Evolutionary conservation across 2,888 invertebrate species (phyloP).

Genomic region (Leptopilina drosophilae): DNA sequence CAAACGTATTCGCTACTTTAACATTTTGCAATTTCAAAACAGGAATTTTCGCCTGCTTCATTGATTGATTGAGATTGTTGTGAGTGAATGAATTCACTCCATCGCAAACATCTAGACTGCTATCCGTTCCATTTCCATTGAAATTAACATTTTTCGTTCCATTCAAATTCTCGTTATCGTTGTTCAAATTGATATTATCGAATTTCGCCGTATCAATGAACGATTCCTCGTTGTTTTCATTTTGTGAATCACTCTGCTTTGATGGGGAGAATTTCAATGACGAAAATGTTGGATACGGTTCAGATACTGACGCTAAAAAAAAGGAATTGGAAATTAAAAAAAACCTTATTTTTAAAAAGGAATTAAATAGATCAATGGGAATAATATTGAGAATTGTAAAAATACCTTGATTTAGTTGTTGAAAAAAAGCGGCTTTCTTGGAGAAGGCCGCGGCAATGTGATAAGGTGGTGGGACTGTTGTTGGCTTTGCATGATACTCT

Average conservation of each 20-base stretch:
- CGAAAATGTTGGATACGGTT: neutral
- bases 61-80: constrained; percentile 60
- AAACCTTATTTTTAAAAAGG: no score
- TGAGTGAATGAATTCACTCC: constrained; percentile 28
- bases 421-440: constrained; percentile 82
- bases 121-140: constrained; percentile 5
- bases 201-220: constrained; percentile 3
- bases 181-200: constrained; percentile 10
- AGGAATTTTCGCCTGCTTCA: constrained; percentile 71
- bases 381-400: constrained; percentile 8
- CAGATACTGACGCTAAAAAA: neutral
- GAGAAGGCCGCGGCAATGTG: constrained; percentile 91
- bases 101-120: constrained; percentile 43
- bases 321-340: neutral
- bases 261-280: neutral
- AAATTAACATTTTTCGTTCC: neutral
- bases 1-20: constrained; percentile 61
- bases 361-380: no score
- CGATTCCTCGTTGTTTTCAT: constrained; percentile 28
- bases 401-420: constrained; percentile 68
- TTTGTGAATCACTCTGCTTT: neutral
- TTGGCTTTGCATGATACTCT: constrained; percentile 69
- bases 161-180: constrained; percentile 1
- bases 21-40: constrained; percentile 65
- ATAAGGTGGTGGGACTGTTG: constrained; percentile 86